Conservation (phyloP, 1,140 invertebrate genomes). For the Drosophila bocki region DNA sequence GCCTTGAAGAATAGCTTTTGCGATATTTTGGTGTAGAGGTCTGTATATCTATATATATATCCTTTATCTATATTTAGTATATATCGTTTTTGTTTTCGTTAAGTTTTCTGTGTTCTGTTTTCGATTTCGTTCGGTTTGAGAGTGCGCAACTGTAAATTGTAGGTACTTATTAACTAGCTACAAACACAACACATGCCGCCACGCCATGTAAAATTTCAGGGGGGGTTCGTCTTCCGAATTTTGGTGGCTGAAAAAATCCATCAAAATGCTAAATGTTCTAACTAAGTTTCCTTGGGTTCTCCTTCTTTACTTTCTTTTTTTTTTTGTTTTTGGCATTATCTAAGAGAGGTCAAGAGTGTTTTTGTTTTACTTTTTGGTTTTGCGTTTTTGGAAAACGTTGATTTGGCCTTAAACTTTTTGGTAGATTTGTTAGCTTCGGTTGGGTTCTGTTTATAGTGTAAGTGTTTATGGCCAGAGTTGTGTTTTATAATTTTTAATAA, state of each 20-base stretch:
- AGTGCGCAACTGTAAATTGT: slow-evolving; percentile 75
- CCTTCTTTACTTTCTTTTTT: slow-evolving; percentile 5
- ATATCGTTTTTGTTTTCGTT: slow-evolving; percentile 26
- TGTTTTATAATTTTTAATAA: not conserved
- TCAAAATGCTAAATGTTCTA: slow-evolving; percentile 71
- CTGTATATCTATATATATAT: slow-evolving; percentile 29
- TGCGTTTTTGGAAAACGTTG: slow-evolving; percentile 78
- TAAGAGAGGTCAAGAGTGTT: slow-evolving; percentile 71
- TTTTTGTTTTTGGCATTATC: slow-evolving; percentile 58
- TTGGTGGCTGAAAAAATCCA: slow-evolving; percentile 70
- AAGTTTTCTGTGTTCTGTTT: slow-evolving; percentile 8
- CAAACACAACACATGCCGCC: slow-evolving; percentile 43
- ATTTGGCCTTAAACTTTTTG: slow-evolving; percentile 67
- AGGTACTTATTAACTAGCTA: slow-evolving; percentile 70
- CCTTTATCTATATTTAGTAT: slow-evolving; percentile 53
- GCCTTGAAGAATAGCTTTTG: slow-evolving; percentile 60
- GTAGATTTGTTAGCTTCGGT: slow-evolving; percentile 73
- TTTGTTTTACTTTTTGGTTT: slow-evolving; percentile 40
- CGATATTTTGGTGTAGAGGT: slow-evolving; percentile 66
- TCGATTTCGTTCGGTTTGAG: slow-evolving; percentile 32
- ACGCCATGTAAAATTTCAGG: slow-evolving; percentile 60
- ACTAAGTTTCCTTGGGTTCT: slow-evolving; percentile 50
- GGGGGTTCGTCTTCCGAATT: slow-evolving; percentile 10
- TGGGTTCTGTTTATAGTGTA: slow-evolving; percentile 51
- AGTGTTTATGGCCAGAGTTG: slow-evolving; percentile 16